A percentile compares a stretch with the other conserved stretches of the same genome.
Evolutionary conservation across 2,888 invertebrate genomes (phyloP).

Genomic region (Caenorhabditis imperialis): DNA sequence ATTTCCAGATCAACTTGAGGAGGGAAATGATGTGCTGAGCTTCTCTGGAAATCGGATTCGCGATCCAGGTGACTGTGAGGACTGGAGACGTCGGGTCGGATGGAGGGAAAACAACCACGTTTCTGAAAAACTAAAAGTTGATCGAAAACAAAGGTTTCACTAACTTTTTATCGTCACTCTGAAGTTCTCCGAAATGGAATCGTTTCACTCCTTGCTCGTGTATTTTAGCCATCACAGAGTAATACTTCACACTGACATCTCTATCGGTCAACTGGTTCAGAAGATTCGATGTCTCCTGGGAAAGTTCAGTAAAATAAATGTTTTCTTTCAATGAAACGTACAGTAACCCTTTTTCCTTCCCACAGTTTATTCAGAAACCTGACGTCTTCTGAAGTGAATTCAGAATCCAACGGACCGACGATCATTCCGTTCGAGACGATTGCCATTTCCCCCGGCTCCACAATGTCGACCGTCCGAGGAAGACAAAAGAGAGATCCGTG

Average conservation of each 20-base stretch:
- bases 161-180: constrained; percentile 68
- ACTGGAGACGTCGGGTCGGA: constrained; percentile 82
- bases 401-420: constrained; percentile 54
- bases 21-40: constrained; percentile 72
- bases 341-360: constrained; percentile 8
- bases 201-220: background rate
- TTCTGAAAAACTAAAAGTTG: constrained; percentile 22
- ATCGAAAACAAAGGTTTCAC: background rate
- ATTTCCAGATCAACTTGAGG: constrained; percentile 84
- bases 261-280: background rate
- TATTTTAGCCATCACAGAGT: background rate
- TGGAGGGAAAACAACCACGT: constrained; percentile 77
- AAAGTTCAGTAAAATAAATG: constrained; percentile 1
- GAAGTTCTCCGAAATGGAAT: constrained; percentile 9
- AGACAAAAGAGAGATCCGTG: constrained; percentile 81
- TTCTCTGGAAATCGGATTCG: constrained; percentile 89
- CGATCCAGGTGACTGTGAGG: constrained; percentile 88
- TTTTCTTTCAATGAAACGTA: background rate
- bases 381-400: constrained; percentile 87
- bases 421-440: constrained; percentile 92
- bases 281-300: constrained; percentile 1
- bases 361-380: constrained; percentile 86
- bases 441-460: constrained; percentile 84
- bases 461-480: too few species aligned
- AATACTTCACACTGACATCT: constrained; percentile 16